Conservation (phyloP, 2,797 vertebrate species). For the Hafferia zeledoni region DNA sequence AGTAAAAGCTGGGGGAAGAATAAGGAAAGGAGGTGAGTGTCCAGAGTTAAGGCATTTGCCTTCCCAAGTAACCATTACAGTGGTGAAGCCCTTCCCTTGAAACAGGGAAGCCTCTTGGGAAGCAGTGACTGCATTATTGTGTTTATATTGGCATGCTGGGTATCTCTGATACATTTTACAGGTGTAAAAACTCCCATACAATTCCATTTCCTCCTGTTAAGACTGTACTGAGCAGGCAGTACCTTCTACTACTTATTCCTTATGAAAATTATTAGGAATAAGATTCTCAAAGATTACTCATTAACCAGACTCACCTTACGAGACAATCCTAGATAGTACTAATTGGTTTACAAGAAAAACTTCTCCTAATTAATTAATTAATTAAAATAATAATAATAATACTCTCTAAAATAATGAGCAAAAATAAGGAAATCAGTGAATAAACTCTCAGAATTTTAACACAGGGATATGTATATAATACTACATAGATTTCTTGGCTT, state of each 20-base stretch:
- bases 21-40: fast-evolving
- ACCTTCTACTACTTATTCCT: not conserved
- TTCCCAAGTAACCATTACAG: not conserved
- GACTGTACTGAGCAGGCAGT: not conserved
- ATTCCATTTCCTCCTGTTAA: not conserved
- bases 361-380: fast-evolving
- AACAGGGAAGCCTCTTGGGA: not conserved
- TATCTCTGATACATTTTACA: not conserved
- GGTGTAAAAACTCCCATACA: not conserved
- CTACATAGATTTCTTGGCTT: not conserved
- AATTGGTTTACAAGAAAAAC: not conserved
- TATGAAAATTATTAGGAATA: not conserved
- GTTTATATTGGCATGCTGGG: not conserved
- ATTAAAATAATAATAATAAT: not conserved
- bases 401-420: not conserved
- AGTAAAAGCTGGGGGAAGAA: not conserved
- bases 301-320: not conserved
- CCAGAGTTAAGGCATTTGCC: not conserved
- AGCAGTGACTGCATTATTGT: not conserved
- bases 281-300: not conserved
- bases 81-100: not conserved
- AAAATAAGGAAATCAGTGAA: not conserved
- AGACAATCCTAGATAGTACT: not conserved
- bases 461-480: not conserved
- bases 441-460: not conserved